Conservation (phyloP, 2,888 invertebrate genomes). For the Epsilonema sp. region DNA sequence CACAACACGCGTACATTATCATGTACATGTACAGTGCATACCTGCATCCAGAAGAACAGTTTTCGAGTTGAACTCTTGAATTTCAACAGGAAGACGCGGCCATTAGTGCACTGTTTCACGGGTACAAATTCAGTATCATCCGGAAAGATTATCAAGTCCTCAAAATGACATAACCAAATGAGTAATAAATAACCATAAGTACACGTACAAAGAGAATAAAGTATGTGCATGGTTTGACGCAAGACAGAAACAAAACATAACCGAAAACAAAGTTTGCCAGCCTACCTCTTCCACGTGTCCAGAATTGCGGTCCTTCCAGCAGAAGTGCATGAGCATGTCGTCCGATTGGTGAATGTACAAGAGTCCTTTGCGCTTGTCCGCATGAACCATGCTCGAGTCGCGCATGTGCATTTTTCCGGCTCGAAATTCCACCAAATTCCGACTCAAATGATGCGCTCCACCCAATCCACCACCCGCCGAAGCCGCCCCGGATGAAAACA, state of each 20-base stretch:
- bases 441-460: no score
- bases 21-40: constrained; percentile 25
- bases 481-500: no score
- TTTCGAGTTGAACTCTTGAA: constrained; percentile 82
- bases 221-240: no score
- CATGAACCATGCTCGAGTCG: no score
- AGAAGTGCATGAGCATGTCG: constrained; percentile 93
- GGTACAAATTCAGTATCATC: constrained; percentile 93
- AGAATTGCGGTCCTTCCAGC: constrained; percentile 90
- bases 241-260: neutral
- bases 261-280: no score
- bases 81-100: constrained; percentile 79
- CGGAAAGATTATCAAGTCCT: constrained; percentile 90
- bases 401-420: no score
- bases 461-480: no score
- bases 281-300: constrained; percentile 73
- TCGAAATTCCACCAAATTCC: no score
- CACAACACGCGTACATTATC: neutral
- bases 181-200: no score
- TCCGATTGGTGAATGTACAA: constrained; percentile 88
- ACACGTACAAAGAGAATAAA: no score
- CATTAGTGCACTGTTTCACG: constrained; percentile 71
- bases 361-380: no score
- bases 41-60: constrained; percentile 96
- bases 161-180: constrained; percentile 17